Evolutionary conservation across 2,797 vertebrate species (phyloP).

Genomic region (Mormyrus hasselquistii): DNA sequence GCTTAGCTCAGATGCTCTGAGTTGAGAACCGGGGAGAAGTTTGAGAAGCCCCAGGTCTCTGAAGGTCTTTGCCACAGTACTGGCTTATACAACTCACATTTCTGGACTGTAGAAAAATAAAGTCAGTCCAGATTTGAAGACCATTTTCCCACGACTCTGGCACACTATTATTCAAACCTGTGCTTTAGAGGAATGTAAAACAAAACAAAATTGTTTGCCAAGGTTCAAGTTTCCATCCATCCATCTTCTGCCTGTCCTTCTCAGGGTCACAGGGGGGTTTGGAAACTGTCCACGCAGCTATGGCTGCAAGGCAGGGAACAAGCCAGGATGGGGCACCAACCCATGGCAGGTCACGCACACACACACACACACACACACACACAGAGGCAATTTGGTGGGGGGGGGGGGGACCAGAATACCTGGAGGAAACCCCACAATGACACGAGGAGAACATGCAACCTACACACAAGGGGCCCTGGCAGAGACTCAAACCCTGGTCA

Average conservation of each 20-base stretch:
- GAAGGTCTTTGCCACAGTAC: neutral
- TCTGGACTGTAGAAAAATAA: neutral
- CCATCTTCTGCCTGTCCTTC: neutral
- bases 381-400: neutral
- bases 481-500: neutral
- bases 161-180: neutral
- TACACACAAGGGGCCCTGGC: neutral
- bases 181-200: neutral
- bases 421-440: neutral
- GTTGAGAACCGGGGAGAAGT: neutral
- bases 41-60: neutral
- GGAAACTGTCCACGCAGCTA: neutral
- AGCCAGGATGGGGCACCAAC: neutral
- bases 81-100: neutral
- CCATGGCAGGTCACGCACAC: neutral
- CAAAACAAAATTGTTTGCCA: neutral
- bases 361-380: neutral
- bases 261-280: neutral
- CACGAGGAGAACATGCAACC: neutral
- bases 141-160: neutral
- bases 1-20: neutral
- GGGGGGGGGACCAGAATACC: neutral
- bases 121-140: neutral
- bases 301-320: neutral
- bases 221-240: neutral